These are phyloP conservation scores for Epirrhoe alternata DNA, from an alignment of 2,888 invertebrate genomes.

Conservation along the genomic window DNA sequence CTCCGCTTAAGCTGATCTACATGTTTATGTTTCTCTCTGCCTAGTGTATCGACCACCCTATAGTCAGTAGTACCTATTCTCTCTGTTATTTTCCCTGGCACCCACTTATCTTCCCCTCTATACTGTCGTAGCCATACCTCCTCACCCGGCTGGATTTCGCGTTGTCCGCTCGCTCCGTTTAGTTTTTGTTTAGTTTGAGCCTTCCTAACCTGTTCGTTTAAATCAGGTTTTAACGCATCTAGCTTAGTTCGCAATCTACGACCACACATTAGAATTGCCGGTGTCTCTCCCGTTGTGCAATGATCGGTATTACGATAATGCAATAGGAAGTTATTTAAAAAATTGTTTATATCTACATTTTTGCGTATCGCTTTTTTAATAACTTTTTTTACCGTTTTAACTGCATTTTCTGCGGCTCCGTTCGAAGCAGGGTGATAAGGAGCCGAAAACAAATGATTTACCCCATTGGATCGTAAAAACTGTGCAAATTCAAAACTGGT, in stretches of 20 bases:
- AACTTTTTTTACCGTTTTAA: background rate
- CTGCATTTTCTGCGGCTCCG: background rate
- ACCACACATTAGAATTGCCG: background rate
- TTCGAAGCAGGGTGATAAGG: background rate
- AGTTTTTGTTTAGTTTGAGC: background rate
- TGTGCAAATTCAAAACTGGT: background rate
- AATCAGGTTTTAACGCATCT: background rate
- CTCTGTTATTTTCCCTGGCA: background rate
- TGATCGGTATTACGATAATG: background rate
- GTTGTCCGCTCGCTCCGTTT: background rate
- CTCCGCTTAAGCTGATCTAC: constrained; percentile 1
- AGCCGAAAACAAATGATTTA: background rate
- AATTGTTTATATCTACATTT: background rate
- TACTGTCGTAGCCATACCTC: background rate
- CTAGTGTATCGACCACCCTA: constrained; percentile 1
- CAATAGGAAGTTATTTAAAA: background rate
- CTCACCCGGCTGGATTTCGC: background rate
- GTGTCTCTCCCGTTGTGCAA: constrained; percentile 1
- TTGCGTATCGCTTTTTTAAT: background rate
- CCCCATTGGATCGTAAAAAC: background rate
- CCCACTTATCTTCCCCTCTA: background rate
- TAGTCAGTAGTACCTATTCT: background rate
- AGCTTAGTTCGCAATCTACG: background rate
- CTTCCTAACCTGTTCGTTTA: background rate
- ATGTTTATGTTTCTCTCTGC: background rate